Conservation (phyloP, 2,797 vertebrate species). For the Triplophysa yarkandensis region DNA sequence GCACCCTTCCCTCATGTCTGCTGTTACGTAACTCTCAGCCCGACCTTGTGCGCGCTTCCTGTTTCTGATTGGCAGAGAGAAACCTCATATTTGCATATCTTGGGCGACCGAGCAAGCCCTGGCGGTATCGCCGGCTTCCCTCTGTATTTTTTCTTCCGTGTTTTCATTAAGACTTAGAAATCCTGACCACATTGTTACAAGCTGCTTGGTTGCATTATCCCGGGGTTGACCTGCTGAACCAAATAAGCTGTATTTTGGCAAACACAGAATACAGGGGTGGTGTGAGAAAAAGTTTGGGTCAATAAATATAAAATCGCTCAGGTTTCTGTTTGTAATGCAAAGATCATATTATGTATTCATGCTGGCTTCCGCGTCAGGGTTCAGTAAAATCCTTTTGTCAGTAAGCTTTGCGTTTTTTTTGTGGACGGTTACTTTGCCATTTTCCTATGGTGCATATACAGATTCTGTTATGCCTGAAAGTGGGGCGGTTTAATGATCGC, state of each 20-base stretch:
- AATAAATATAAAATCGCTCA: constrained; percentile 37
- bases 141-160: constrained; percentile 1
- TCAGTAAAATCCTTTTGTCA: constrained; percentile 43
- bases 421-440: constrained; percentile 36
- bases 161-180: constrained; percentile 5
- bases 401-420: constrained; percentile 15
- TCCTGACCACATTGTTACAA: constrained; percentile 8
- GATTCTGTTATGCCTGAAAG: constrained; percentile 30
- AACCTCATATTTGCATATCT: constrained; percentile 44
- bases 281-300: constrained; percentile 36
- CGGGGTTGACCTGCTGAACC: neutral
- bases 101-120: constrained; percentile 5
- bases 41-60: neutral
- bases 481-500: constrained; percentile 18
- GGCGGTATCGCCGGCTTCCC: constrained; percentile 27
- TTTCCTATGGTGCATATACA: constrained; percentile 50
- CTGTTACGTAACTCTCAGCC: constrained; percentile 52
- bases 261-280: neutral
- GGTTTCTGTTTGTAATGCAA: constrained; percentile 40
- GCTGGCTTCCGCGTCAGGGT: constrained; percentile 16
- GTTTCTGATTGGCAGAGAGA: constrained; percentile 42
- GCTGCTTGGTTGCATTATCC: neutral
- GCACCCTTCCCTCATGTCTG: constrained; percentile 43
- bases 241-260: neutral
- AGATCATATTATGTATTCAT: constrained; percentile 46